These are phyloP conservation scores for Drosophila pseudotalamancana DNA, from an alignment of 2,888 invertebrate species.

Conservation along the genomic window DNA sequence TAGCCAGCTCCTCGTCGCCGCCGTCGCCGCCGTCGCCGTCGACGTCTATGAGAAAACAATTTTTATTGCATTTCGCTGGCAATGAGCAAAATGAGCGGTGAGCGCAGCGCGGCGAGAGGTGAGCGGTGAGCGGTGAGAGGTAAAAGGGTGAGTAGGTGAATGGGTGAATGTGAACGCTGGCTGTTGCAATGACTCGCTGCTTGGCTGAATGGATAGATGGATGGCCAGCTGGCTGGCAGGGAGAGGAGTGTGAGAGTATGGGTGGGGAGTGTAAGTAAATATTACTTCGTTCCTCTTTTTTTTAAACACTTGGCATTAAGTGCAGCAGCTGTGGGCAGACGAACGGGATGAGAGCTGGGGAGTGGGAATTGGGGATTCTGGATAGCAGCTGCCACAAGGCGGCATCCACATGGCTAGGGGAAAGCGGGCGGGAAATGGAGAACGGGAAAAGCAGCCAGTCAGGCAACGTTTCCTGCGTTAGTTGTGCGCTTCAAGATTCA, in stretches of 20 bases:
- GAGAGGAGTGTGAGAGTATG: background rate
- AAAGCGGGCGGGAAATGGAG: slow-evolving; percentile 6
- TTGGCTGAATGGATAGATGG: slow-evolving; percentile 17
- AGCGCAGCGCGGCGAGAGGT: slow-evolving; percentile 7
- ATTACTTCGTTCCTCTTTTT: slow-evolving; percentile 56
- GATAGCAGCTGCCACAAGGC: slow-evolving; percentile 53
- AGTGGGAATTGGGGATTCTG: slow-evolving; percentile 1
- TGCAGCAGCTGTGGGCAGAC: slow-evolving; percentile 65
- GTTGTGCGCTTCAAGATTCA: slow-evolving; percentile 81
- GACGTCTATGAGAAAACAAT: slow-evolving; percentile 74
- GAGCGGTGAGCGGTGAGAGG: slow-evolving; percentile 4
- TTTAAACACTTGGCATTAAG: slow-evolving; percentile 78
- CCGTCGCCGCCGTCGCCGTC: slow-evolving; percentile 10
- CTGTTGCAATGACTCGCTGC: slow-evolving; percentile 12
- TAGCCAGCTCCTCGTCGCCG: slow-evolving; percentile 58
- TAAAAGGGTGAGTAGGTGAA: slow-evolving; percentile 12
- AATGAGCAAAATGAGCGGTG: slow-evolving; percentile 68
- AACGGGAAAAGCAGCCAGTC: slow-evolving; percentile 55
- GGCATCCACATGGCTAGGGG: slow-evolving; percentile 30
- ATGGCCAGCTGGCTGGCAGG: background rate
- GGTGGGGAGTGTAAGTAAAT: slow-evolving; percentile 63
- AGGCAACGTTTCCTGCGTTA: slow-evolving; percentile 78
- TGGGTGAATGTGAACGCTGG: slow-evolving; percentile 17
- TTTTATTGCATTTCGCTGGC: slow-evolving; percentile 79
- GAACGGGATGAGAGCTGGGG: background rate